These are phyloP conservation scores for Scaptomyza caliginosa DNA, from an alignment of 2,888 invertebrate genomes.

Conservation along the genomic window DNA sequence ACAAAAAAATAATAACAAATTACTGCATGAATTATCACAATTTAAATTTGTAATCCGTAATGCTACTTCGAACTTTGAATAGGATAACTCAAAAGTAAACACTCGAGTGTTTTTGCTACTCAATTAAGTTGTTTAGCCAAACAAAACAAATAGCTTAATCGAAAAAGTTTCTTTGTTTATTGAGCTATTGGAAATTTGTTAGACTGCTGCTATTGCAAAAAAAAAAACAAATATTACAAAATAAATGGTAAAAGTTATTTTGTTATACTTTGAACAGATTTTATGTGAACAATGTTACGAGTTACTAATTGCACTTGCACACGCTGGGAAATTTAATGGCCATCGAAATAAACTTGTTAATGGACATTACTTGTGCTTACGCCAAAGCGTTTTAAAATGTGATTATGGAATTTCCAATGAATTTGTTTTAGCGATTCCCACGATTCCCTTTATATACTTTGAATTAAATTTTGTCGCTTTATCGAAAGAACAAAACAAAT, in stretches of 20 bases:
- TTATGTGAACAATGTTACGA: neutral
- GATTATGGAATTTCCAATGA: neutral
- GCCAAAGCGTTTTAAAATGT: neutral
- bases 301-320: constrained; percentile 6
- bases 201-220: constrained; percentile 15
- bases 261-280: neutral
- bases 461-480: neutral
- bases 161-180: constrained; percentile 41
- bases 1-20: too few species aligned
- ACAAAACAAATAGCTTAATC: constrained; percentile 30
- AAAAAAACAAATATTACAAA: neutral
- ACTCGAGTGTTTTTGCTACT: neutral
- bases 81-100: neutral
- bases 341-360: neutral
- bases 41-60: too few species aligned
- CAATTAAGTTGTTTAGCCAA: constrained; percentile 1
- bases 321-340: neutral
- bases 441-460: neutral
- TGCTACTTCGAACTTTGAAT: neutral
- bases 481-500: neutral
- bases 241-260: constrained; percentile 6
- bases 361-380: neutral
- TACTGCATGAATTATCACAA: too few species aligned
- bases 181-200: constrained; percentile 17
- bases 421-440: too few species aligned